Conservation (phyloP, 2,113 vertebrate species). For the Reinhardtius hippoglossoides region DNA sequence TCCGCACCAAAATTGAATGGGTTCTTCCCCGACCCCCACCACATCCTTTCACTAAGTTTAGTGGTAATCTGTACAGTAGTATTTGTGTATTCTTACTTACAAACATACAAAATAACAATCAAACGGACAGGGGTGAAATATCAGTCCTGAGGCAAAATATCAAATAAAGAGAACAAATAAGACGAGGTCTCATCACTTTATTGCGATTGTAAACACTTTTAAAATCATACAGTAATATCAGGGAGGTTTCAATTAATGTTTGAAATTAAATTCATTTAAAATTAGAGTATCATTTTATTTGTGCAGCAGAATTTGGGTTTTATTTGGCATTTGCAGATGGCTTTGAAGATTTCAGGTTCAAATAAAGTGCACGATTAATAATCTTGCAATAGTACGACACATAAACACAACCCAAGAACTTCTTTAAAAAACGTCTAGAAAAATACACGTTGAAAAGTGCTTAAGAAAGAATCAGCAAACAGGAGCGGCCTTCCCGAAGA, state of each 20-base stretch:
- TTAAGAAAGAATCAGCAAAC: slow-evolving; percentile 12
- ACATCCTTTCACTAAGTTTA: no score
- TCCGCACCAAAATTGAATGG: no score
- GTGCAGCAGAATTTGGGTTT: neutral
- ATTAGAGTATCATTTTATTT: neutral
- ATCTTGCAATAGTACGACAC: neutral
- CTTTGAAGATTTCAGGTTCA: neutral
- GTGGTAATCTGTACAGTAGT: no score
- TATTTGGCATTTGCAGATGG: neutral
- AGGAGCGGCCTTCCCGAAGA: neutral
- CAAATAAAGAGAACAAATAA: neutral
- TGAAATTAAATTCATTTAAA: neutral
- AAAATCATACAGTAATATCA: neutral
- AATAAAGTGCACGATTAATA: slow-evolving; percentile 34
- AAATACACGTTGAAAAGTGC: slow-evolving; percentile 25
- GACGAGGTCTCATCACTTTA: slow-evolving; percentile 35
- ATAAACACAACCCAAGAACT: no score
- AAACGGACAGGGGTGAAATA: neutral
- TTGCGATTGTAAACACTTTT: slow-evolving; percentile 51
- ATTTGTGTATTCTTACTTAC: no score
- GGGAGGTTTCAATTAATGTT: slow-evolving; percentile 4
- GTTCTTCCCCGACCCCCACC: no score
- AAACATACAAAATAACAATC: no score
- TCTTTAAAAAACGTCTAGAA: slow-evolving; percentile 8
- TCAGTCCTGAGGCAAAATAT: neutral